Base-by-base conservation (phyloP, 1,140 invertebrate species). In the Centruroides vittatus region DNA sequence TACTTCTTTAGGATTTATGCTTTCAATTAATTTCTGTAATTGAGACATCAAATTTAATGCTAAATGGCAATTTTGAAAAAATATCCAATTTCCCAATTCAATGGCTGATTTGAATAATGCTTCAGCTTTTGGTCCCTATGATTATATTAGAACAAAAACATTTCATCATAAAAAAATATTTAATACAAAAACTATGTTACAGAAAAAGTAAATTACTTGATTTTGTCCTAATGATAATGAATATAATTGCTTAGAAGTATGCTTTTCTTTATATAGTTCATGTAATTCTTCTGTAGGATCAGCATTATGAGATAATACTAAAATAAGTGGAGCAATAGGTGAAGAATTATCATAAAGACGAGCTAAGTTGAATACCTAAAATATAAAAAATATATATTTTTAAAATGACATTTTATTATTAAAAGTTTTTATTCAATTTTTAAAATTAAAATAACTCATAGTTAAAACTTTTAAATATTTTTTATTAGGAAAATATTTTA, bases 21-120 rank as follows among this genome's bases (percentile, higher is more conserved):
- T 85, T 0, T 85, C 79, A 5, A 81, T 76, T 3, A 95, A 72
- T 54, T 84, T 81, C 73, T 92, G 88, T 35, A 93, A 73, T 35
- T 79, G 82, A 0, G 84, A 83, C 92, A 97, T 94, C 82, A 91
- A 97, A 69, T 88, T 91, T 65, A 89, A 87, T 0, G 92, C 93
- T 64, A 98, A 76, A 73, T 97, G 94, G 73, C 93, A 97, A 74
- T 98, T 98, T 75, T 98, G 93, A n/a, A 98, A 74, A 35, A 95
- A 81, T 0, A 97, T 86, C 94, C 93, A 98, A 57, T 84, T 83
- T 36, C 90, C 91, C 57, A 79, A 80, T 66, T 84, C 84, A 0
- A 86, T 78, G 0, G 87, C 93, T 64, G 89, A 84, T 56, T 90
- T 84, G 51, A 98, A 91, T 75, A 93, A 78, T 73, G 83, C 83